A percentile compares a stretch with the other conserved stretches of the same genome.
phyloP scores from a whole-genome alignment of 2,113 vertebrate species.

The Lasiurus cinereus region DNA sequence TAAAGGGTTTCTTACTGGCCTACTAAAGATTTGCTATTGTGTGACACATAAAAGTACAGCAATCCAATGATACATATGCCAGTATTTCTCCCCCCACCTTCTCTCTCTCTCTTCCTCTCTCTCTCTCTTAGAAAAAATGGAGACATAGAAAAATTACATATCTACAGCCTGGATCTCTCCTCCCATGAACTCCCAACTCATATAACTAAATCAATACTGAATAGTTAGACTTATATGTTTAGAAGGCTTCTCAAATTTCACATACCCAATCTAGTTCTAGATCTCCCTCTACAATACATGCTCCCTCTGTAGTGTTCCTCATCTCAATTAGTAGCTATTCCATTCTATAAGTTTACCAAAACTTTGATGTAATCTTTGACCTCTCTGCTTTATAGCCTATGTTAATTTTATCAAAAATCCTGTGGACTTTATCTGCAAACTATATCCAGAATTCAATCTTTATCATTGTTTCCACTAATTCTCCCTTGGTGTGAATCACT shows the following conservation, averaged over 20 bases:
- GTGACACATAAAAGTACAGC: background rate
- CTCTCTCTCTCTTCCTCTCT: background rate
- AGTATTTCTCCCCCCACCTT: background rate
- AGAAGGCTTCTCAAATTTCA: background rate
- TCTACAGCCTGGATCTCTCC: background rate
- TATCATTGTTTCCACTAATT: background rate
- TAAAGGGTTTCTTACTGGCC: conserved; percentile 22
- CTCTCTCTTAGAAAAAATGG: background rate
- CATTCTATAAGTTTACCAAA: background rate
- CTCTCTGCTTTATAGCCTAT: background rate
- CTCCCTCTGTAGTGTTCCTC: background rate
- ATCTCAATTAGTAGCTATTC: background rate
- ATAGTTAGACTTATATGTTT: background rate
- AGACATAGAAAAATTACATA: background rate
- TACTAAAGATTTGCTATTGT: conserved; percentile 25
- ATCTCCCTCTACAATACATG: background rate
- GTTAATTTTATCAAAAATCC: background rate
- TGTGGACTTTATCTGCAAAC: background rate
- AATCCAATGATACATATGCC: background rate
- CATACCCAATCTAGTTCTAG: background rate
- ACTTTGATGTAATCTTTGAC: background rate
- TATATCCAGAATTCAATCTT: background rate
- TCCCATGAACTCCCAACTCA: background rate
- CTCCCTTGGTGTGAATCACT: background rate
- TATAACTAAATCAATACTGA: background rate